These are phyloP conservation scores for Gallinago stenura DNA, from an alignment of 2,797 vertebrate genomes.

Conservation along the genomic window DNA sequence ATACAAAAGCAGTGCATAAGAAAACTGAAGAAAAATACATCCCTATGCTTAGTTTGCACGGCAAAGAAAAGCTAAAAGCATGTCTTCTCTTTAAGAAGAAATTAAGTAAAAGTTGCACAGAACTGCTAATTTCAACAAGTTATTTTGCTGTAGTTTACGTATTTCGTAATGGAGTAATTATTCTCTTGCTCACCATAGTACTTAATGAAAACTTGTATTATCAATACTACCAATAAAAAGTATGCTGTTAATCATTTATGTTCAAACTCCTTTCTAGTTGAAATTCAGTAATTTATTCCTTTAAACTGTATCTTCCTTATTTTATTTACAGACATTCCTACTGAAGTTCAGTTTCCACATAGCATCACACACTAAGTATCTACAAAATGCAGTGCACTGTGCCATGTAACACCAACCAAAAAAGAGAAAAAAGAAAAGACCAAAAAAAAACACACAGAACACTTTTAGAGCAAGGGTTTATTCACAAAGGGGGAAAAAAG, in stretches of 20 bases:
- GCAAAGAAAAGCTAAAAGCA: not conserved
- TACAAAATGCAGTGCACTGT: not conserved
- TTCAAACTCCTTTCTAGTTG: not conserved
- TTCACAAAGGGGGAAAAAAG: not conserved
- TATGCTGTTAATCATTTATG: not conserved
- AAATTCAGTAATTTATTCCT: not conserved
- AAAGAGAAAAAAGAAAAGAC: not conserved
- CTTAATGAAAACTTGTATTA: not conserved
- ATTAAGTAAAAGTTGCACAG: not conserved
- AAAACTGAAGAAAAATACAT: not conserved
- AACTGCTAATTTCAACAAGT: not conserved
- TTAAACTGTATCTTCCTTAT: not conserved
- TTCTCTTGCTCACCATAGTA: not conserved
- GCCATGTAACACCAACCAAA: not conserved
- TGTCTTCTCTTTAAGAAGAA: not conserved
- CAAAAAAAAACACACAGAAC: not conserved
- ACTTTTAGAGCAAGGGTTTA: not conserved
- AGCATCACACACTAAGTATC: not conserved
- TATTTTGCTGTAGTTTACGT: not conserved
- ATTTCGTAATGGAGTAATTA: not conserved
- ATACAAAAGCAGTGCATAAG: not conserved
- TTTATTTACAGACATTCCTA: not conserved
- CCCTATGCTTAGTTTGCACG: accelerated
- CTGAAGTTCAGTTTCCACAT: not conserved
- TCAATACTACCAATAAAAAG: not conserved